A percentile compares a stretch with the other conserved stretches of the same genome.
These are phyloP conservation scores for Papilio protenor DNA, from an alignment of 2,888 invertebrate genomes.

Conservation along the genomic window DNA sequence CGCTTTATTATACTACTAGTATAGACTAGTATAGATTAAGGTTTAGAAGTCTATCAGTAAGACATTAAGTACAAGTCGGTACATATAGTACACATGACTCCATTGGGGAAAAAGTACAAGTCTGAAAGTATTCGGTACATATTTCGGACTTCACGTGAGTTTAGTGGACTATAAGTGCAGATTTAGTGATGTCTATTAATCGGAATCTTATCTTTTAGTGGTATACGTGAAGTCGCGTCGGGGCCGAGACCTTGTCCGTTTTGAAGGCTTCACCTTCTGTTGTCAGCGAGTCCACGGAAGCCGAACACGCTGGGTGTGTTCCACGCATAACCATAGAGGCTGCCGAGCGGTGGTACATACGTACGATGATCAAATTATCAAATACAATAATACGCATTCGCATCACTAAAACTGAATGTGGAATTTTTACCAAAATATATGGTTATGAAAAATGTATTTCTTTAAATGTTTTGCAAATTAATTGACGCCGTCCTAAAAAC, in stretches of 20 bases:
- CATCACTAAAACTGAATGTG: slow-evolving; percentile 16
- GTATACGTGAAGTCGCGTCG: slow-evolving; percentile 51
- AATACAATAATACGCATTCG: slow-evolving; percentile 54
- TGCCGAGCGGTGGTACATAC: slow-evolving; percentile 59
- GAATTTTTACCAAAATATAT: neutral
- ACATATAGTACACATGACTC: neutral
- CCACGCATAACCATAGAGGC: slow-evolving; percentile 56
- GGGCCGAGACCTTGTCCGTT: slow-evolving; percentile 47
- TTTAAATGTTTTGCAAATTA: no score
- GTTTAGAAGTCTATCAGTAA: no score
- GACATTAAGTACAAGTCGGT: no score
- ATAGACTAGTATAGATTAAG: no score
- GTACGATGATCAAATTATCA: slow-evolving; percentile 51
- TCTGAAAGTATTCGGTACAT: neutral
- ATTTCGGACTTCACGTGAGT: neutral
- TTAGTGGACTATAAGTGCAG: neutral
- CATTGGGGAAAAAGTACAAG: neutral
- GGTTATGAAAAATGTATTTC: neutral
- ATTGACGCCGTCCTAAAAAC: no score
- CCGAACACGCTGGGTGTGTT: slow-evolving; percentile 62
- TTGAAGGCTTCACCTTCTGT: slow-evolving; percentile 54
- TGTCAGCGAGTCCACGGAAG: slow-evolving; percentile 46
- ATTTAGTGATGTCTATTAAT: neutral
- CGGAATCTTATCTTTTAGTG: slow-evolving; percentile 43
- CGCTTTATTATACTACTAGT: no score